These are phyloP conservation scores for Nycticebus coucang DNA, from an alignment of 2,113 vertebrate species.

Conservation along the genomic window DNA sequence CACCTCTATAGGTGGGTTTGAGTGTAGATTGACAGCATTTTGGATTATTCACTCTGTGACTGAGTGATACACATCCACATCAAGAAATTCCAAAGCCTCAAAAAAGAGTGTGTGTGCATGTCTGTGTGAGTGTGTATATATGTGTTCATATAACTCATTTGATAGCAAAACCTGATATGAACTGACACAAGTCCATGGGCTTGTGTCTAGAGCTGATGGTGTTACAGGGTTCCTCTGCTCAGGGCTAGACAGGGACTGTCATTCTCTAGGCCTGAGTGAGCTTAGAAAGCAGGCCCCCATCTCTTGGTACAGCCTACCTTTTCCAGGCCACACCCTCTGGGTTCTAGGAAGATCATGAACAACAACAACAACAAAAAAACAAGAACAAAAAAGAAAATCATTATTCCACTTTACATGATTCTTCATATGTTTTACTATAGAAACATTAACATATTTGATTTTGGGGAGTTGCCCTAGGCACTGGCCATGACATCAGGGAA, in stretches of 20 bases:
- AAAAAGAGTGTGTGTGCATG: neutral
- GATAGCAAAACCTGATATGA: neutral
- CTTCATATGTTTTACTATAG: neutral
- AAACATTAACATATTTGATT: constrained; percentile 2
- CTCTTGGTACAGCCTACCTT: too few relatives aligned
- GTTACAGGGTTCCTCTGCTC: too few relatives aligned
- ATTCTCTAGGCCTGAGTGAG: too few relatives aligned
- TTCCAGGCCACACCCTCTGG: too few relatives aligned
- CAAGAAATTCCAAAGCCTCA: neutral
- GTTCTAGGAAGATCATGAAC: too few relatives aligned
- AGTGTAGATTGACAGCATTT: neutral
- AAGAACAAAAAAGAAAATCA: neutral
- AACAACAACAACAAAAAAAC: too few relatives aligned
- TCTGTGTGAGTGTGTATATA: too few relatives aligned
- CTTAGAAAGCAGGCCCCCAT: too few relatives aligned
- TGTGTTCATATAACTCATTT: neutral
- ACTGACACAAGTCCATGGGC: neutral
- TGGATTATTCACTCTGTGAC: neutral
- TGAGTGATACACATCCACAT: neutral
- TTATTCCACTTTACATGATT: neutral
- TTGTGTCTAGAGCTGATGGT: too few relatives aligned
- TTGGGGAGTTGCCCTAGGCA: neutral
- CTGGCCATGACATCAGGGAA: neutral
- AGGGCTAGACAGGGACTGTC: too few relatives aligned
- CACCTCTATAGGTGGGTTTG: neutral